These are phyloP conservation scores for Deilephila porcellus DNA, from an alignment of 2,888 invertebrate species.

Conservation along the genomic window DNA sequence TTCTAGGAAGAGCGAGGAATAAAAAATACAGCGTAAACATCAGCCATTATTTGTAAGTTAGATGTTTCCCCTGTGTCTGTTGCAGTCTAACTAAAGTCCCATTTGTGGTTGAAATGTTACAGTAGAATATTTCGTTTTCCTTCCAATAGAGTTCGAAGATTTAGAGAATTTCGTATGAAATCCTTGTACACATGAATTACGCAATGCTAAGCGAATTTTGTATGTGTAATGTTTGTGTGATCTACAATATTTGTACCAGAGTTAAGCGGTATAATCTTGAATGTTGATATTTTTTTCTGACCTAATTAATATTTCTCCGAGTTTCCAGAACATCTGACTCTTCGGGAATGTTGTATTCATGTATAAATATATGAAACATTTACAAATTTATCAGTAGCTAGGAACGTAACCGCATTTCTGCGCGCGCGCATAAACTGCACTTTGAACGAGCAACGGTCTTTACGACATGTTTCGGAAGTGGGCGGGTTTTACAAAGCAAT, in stretches of 20 bases:
- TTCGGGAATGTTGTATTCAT: not conserved
- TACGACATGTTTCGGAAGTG: slow-evolving; percentile 17
- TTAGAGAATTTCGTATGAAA: too few species aligned
- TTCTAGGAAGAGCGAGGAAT: not conserved
- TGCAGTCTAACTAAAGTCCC: not conserved
- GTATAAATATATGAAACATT: not conserved
- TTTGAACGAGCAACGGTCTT: slow-evolving; percentile 4
- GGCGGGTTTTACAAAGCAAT: not conserved
- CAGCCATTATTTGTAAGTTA: not conserved
- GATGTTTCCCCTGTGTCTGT: not conserved
- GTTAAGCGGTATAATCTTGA: too few species aligned
- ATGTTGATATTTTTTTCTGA: not conserved
- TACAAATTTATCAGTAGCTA: slow-evolving; percentile 16
- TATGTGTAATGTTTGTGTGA: too few species aligned
- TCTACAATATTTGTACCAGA: too few species aligned
- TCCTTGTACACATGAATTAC: too few species aligned
- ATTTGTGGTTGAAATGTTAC: not conserved
- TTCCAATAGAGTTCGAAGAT: too few species aligned
- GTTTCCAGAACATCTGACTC: not conserved
- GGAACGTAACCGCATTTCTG: slow-evolving; percentile 26
- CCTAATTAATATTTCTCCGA: not conserved
- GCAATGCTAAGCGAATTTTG: too few species aligned
- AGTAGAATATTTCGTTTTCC: too few species aligned
- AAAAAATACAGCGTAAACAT: not conserved
- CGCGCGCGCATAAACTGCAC: slow-evolving; percentile 20